A percentile compares a stretch with the other conserved stretches of the same genome.
Conservation (phyloP, 2,113 vertebrate species). For the Cynocephalus volans region DNA sequence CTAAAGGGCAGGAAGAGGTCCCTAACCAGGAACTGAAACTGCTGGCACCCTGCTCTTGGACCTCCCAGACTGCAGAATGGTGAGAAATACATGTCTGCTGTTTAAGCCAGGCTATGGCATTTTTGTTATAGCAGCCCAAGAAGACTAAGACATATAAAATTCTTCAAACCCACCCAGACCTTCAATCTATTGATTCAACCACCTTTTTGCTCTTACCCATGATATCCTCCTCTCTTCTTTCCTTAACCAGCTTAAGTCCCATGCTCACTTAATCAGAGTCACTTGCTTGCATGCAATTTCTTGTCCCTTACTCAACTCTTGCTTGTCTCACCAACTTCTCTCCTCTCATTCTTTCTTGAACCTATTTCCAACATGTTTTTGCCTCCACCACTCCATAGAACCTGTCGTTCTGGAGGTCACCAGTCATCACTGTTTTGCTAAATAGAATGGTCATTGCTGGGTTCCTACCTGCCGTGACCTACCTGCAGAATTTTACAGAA, state of each 20-base stretch:
- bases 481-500: background rate
- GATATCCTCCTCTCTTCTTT: background rate
- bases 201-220: background rate
- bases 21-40: background rate
- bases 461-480: background rate
- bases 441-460: background rate
- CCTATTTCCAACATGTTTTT: background rate
- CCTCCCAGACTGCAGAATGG: background rate
- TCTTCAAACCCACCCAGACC: background rate
- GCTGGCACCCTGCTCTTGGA: background rate
- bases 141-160: background rate
- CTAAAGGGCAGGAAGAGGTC: background rate
- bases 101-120: background rate
- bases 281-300: background rate
- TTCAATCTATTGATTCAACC: background rate
- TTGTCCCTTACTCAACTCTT: background rate
- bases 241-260: background rate
- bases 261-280: background rate
- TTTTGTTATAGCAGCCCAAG: background rate
- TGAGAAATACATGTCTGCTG: background rate
- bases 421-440: background rate
- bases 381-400: background rate
- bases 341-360: background rate
- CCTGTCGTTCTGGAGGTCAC: background rate
- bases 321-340: background rate